A percentile compares a stretch with the other conserved stretches of the same genome.
Conservation (phyloP, 2,888 invertebrate genomes). For the Macrosoma leucophasiata region DNA sequence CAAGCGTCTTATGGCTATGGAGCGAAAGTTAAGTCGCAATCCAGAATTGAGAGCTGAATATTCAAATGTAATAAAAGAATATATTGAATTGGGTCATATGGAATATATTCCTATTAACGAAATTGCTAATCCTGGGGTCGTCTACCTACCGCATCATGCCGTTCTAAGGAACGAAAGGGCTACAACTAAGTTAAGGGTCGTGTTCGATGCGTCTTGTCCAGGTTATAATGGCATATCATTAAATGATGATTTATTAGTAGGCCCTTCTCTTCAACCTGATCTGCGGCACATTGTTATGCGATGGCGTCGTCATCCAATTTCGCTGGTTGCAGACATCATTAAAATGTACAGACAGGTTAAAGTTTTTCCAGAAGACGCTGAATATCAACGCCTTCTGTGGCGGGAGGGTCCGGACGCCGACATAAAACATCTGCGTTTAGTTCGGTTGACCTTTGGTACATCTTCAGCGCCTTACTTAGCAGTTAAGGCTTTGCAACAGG, state of each 20-base stretch:
- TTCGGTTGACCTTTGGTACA: slow-evolving; percentile 13
- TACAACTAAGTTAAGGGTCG: slow-evolving; percentile 17
- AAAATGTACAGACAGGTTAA: slow-evolving; percentile 4
- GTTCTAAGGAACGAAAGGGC: slow-evolving; percentile 14
- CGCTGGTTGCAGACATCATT: slow-evolving; percentile 1
- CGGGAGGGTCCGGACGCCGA: slow-evolving; percentile 3
- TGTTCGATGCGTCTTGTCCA: slow-evolving; percentile 7
- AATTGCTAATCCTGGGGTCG: slow-evolving; percentile 2
- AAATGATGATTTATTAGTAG: slow-evolving; percentile 22
- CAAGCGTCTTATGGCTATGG: slow-evolving; percentile 10
- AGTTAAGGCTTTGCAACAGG: slow-evolving; percentile 15
- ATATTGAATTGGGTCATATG: slow-evolving; percentile 7
- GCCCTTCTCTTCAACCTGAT: slow-evolving; percentile 21
- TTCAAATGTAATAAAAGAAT: background rate
- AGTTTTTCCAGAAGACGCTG: background rate
- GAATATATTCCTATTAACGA: background rate
- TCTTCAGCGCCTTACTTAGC: slow-evolving; percentile 22
- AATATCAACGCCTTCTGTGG: slow-evolving; percentile 3
- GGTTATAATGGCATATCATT: slow-evolving; percentile 21
- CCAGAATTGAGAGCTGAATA: background rate
- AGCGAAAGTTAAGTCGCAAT: slow-evolving; percentile 9
- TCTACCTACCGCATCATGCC: slow-evolving; percentile 18
- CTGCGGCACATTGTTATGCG: slow-evolving; percentile 20
- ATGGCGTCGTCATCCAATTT: slow-evolving; percentile 11
- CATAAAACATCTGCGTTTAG: background rate